Conservation (phyloP, 2,797 vertebrate genomes). For the Pangasius macronema region DNA sequence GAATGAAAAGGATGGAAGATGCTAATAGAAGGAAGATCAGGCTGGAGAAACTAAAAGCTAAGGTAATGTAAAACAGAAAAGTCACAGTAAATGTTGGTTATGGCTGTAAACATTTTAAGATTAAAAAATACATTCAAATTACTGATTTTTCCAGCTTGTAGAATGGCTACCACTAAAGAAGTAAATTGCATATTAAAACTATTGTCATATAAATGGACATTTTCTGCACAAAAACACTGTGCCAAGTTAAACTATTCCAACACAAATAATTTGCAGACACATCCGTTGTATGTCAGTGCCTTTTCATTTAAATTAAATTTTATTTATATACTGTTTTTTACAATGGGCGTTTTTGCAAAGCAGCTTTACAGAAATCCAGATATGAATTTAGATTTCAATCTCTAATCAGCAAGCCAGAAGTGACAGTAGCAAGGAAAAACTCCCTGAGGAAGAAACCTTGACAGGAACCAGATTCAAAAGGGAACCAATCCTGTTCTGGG, state of each 20-base stretch:
- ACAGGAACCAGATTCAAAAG: neutral
- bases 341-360: neutral
- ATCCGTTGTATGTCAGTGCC: too few species aligned
- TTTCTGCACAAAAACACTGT: neutral
- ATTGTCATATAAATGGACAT: neutral
- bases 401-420: neutral
- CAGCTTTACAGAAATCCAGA: neutral
- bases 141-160: neutral
- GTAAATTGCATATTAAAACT: neutral
- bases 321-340: neutral
- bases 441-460: too few species aligned
- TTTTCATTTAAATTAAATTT: too few species aligned
- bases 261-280: neutral
- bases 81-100: neutral
- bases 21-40: conserved; percentile 77
- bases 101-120: neutral
- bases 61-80: conserved; percentile 70
- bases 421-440: neutral
- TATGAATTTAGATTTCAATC: neutral
- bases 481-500: neutral
- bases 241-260: neutral
- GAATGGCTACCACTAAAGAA: neutral
- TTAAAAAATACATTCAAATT: neutral
- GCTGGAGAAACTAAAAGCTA: conserved; percentile 82
- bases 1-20: conserved; percentile 88